Base-by-base conservation (phyloP, 2,113 vertebrate species). In the Sturnira hondurensis region DNA sequence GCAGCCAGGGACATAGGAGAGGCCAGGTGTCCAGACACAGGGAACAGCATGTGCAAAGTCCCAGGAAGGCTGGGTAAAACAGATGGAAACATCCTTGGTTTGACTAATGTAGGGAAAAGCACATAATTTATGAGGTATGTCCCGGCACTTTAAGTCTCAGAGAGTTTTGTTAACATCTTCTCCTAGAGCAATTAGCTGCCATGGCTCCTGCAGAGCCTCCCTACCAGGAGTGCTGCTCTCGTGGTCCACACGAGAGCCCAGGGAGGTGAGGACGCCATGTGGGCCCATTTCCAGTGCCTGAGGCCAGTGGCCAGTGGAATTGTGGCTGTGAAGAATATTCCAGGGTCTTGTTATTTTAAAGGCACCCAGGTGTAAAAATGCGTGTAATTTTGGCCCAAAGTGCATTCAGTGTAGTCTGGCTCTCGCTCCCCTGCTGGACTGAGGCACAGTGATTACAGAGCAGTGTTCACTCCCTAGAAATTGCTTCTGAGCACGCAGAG, bases 231-330 rank as follows among this genome's bases (percentile, higher is more conserved):
- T 20, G 2, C 41, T 52, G 52, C 38, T 47, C 70, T 41, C 2
- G 1, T 50, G 28, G 38, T 61, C 56, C 33, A 47, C 31, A 5
- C 0, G 2, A 4, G 36, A 1, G 1, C 43, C 52, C 50, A 52
- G 67, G 68, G 22, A 68, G 45, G 24, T 1, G 7, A 84, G 20
- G 61, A 45, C 8, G 33, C 28, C 17, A 20, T 26, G 43, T 2
- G 4, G 52, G 54, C 6, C 17, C 16, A 5, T 52, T 85, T 54
- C 47, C 31, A 47, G 70, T 3, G 2, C 61, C 74, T 45, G 41
- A 67, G 74, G 54, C 4, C 43, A 28, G 19, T 1, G 47, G 45
- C 76, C 28, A 0, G 19, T 61, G 70, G 36, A 86, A 63, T 45
- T n/a, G 15, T 3, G 13, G 33, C 7, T 10, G 71, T 52, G 50